A percentile compares a stretch with the other conserved stretches of the same genome.
These are phyloP conservation scores for Spilarctia lutea DNA, from an alignment of 2,888 invertebrate genomes.

Conservation along the genomic window DNA sequence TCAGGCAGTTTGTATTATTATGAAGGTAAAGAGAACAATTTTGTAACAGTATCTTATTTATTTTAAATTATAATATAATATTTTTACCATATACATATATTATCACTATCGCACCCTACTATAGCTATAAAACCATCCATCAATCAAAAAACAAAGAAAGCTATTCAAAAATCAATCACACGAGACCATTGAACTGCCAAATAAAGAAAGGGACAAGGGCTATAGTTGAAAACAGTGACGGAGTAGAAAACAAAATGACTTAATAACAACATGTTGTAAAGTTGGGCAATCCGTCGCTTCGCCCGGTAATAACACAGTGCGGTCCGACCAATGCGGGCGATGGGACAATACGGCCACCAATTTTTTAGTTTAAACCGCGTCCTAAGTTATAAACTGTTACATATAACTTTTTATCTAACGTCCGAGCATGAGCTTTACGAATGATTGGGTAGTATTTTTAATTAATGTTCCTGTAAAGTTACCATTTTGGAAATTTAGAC, in stretches of 20 bases:
- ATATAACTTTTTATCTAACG: not conserved
- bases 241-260: slow-evolving; percentile 51
- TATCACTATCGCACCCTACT: not conserved
- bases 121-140: not conserved
- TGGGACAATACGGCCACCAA: slow-evolving; percentile 44
- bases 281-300: slow-evolving; percentile 53
- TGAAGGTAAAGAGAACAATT: no score
- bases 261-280: slow-evolving; percentile 54
- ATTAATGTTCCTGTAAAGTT: not conserved
- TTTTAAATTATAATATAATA: no score
- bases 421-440: not conserved
- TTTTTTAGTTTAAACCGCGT: slow-evolving; percentile 44
- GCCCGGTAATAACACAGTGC: slow-evolving; percentile 43
- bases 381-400: slow-evolving; percentile 14
- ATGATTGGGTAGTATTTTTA: not conserved
- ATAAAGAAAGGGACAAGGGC: slow-evolving; percentile 25
- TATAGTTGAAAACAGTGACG: slow-evolving; percentile 39
- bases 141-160: slow-evolving; percentile 11
- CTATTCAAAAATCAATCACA: slow-evolving; percentile 30
- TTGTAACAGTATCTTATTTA: no score
- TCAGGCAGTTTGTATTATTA: no score
- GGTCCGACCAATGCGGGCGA: slow-evolving; percentile 49
- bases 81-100: not conserved
- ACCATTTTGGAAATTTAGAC: not conserved
- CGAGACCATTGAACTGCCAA: slow-evolving; percentile 18